Evolutionary conservation across 2,113 vertebrate species (phyloP), one percentile per base, ranked within the genome.

Genomic region (Arizona elegans): DNA sequence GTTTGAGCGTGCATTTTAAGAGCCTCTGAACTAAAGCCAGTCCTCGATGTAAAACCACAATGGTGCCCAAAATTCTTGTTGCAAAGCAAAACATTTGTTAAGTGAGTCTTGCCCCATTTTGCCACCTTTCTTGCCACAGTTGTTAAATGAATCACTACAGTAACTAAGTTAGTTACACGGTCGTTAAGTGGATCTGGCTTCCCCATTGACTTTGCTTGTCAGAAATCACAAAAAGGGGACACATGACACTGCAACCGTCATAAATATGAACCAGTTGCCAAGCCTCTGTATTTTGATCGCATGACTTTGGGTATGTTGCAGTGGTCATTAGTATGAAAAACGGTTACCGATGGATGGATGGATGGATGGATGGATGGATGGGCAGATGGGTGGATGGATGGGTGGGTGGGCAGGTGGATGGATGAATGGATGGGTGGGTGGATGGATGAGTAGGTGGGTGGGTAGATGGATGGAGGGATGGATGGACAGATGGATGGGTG

Each of bases 1-100:
- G 94, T 88, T 95, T 58, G 95, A 92, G 94, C 70, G 96, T 94
- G 92, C 93, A 97, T 95, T 47, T 97, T 95, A 96, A 96, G n/a
- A 95, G 81, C 94, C 96, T 96, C 91, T 94, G 88, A 3, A 12
- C 24, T 24, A 29, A 3, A 65, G 62, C 26, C 11, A 23, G 4
- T 29, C 62, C 26, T 29, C 62, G 1, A 65, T 1, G 1, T 65
- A 70, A 4, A 10, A 5, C 26, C 59, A 65, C 12, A 5, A 15
- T n/a, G 29, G 29, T 13, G 62, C 29, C 11, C 62, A 5, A 70
- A 70, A 12, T 70, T n/a, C 29, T 26, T 70, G 3, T 15, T n/a
- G 62, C 11, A n/a, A 70, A 70, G 29, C 1, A 4, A 70, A n/a
- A 13, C 24, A n/a, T 70, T 70, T n/a, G 1, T 70, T n/a, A n/a